Evolutionary conservation across 2,888 invertebrate species (phyloP).

Genomic region (Lithophane semibrunnea): DNA sequence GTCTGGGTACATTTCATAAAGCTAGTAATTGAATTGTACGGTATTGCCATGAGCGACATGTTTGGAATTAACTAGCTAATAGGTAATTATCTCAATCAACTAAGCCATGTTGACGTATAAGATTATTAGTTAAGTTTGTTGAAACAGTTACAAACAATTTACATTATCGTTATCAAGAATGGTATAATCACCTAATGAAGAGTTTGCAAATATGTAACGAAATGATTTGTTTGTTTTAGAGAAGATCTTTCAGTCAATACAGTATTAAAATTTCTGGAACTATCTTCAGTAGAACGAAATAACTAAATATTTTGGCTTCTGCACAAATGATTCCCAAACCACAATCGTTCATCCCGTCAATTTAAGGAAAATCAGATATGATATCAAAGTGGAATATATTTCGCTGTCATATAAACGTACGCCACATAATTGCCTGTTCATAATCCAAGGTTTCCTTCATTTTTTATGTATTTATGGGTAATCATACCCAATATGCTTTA

Average conservation of each 20-base stretch:
- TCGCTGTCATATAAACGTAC: slow-evolving; percentile 52
- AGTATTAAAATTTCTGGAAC: background rate
- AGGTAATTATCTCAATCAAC: slow-evolving; percentile 13
- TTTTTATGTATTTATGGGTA: slow-evolving; percentile 71
- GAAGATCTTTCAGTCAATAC: background rate
- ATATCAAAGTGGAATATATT: slow-evolving; percentile 48
- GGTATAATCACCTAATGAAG: background rate
- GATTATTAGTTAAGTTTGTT: slow-evolving; percentile 17
- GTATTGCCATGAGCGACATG: slow-evolving; percentile 3
- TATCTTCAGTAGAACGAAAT: background rate
- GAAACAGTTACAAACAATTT: background rate
- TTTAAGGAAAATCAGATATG: slow-evolving; percentile 34
- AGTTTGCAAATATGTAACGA: background rate
- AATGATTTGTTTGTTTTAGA: background rate
- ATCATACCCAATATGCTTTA: slow-evolving; percentile 67
- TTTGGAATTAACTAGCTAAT: slow-evolving; percentile 18
- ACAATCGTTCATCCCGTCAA: slow-evolving; percentile 25
- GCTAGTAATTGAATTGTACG: slow-evolving; percentile 11
- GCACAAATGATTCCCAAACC: slow-evolving; percentile 11
- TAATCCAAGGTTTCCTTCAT: slow-evolving; percentile 61
- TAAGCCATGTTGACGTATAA: slow-evolving; percentile 17
- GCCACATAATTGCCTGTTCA: slow-evolving; percentile 65
- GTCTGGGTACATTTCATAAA: background rate
- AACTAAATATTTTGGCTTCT: background rate
- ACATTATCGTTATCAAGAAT: background rate